A percentile compares a stretch with the other conserved stretches of the same genome.
Evolutionary conservation across 2,888 invertebrate genomes (phyloP).

Genomic region (Xestia rhomboidea): DNA sequence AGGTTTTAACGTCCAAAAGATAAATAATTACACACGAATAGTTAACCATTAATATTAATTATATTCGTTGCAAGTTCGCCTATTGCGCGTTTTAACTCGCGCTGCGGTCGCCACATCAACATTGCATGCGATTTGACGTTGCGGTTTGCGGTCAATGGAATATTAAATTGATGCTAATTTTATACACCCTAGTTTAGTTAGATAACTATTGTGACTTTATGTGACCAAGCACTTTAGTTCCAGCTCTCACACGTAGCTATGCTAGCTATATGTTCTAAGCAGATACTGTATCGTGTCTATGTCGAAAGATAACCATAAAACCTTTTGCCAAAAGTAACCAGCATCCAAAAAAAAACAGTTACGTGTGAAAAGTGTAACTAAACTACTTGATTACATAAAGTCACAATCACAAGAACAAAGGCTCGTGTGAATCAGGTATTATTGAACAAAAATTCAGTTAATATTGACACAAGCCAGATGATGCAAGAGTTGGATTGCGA

Average conservation of each 20-base stretch:
- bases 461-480: too few species aligned
- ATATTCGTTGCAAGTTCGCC: conserved; percentile 58
- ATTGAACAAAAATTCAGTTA: not conserved
- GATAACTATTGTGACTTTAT: conserved; percentile 24
- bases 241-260: too few species aligned
- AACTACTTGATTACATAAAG: too few species aligned
- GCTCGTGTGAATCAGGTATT: not conserved
- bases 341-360: too few species aligned
- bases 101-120: conserved; percentile 77
- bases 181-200: conserved; percentile 38
- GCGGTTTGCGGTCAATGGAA: conserved; percentile 75
- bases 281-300: too few species aligned
- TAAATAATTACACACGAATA: conserved; percentile 40
- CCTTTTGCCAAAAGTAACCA: too few species aligned
- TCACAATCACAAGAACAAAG: not conserved
- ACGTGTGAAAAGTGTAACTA: too few species aligned
- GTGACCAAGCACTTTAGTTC: not conserved
- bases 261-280: too few species aligned
- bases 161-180: conserved; percentile 69
- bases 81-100: conserved; percentile 72
- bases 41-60: conserved; percentile 60
- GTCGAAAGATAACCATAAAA: too few species aligned
- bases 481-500: too few species aligned
- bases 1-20: conserved; percentile 36
- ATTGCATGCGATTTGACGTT: conserved; percentile 81